Evolutionary conservation across 2,888 invertebrate genomes (phyloP).

Genomic region (Phania funesta): DNA sequence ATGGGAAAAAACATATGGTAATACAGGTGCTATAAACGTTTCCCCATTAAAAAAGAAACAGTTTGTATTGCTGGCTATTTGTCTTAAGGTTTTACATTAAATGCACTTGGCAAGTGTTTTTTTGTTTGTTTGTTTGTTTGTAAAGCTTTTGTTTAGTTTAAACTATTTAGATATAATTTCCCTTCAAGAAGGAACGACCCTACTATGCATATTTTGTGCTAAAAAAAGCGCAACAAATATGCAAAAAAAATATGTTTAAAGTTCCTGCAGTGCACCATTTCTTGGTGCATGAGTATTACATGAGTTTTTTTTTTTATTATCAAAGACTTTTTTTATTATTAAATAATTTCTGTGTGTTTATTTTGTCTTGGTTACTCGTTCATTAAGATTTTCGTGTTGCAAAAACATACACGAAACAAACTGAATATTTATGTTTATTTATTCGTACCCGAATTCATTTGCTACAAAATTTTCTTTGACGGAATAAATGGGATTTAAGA

Average conservation of each 20-base stretch:
- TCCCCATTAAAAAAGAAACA: too few species aligned
- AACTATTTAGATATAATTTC: not conserved
- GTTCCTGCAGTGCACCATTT: constrained; percentile 63
- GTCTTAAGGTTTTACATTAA: too few species aligned
- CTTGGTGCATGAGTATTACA: constrained; percentile 27
- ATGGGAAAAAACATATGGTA: too few species aligned
- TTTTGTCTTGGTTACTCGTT: constrained; percentile 36
- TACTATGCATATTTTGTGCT: constrained; percentile 6
- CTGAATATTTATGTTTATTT: constrained; percentile 24
- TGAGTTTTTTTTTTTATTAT: constrained; percentile 6
- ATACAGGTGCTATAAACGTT: too few species aligned
- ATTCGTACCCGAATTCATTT: constrained; percentile 17
- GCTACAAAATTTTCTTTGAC: constrained; percentile 9
- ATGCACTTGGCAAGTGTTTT: too few species aligned
- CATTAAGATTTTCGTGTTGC: constrained; percentile 35
- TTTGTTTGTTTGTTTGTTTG: too few species aligned
- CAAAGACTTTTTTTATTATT: constrained; percentile 7
- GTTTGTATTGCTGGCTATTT: too few species aligned
- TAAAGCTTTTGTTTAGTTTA: too few species aligned
- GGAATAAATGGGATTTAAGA: not conserved
- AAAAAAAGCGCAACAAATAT: constrained; percentile 2
- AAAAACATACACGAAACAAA: constrained; percentile 27
- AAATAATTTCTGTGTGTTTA: not conserved
- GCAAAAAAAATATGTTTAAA: constrained; percentile 40
- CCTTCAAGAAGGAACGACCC: not conserved